phyloP scores from a whole-genome alignment of 2,888 invertebrate genomes.

The Caenorhabditis angaria region DNA sequence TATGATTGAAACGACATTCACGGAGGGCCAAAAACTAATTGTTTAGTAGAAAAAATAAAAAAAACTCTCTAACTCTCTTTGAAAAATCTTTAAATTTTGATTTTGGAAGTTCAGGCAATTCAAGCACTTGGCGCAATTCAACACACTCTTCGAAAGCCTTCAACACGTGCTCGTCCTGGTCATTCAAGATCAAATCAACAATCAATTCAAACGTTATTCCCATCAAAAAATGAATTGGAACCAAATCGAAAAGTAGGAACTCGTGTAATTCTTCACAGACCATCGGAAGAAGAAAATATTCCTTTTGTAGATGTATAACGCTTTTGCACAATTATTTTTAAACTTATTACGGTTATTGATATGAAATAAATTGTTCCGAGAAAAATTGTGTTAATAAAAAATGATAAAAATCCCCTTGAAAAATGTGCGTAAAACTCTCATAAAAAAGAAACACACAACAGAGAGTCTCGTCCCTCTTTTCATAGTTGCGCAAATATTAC shows the following conservation, averaged over 20 bases:
- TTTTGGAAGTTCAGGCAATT: constrained; percentile 46
- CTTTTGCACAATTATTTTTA: not conserved
- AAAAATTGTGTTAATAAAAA: not conserved
- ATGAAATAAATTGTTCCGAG: not conserved
- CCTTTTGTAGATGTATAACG: too few species aligned
- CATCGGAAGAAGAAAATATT: too few species aligned
- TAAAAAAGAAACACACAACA: not conserved
- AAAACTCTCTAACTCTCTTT: not conserved
- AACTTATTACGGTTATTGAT: not conserved
- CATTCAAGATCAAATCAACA: constrained; percentile 12
- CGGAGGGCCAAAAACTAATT: too few species aligned
- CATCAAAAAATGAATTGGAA: not conserved
- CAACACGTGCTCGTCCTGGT: constrained; percentile 15
- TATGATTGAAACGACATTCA: too few species aligned
- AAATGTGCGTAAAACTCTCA: too few species aligned
- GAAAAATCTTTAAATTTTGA: not conserved
- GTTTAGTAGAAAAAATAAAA: too few species aligned
- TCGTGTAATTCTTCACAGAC: not conserved
- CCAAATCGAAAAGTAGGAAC: not conserved
- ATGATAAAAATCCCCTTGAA: not conserved
- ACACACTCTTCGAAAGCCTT: constrained; percentile 44
- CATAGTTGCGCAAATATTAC: constrained; percentile 11
- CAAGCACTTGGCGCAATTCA: constrained; percentile 45
- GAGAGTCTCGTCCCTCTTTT: too few species aligned
- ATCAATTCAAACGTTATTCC: not conserved